These are phyloP conservation scores for Valencia hispanica DNA, from an alignment of 2,797 vertebrate genomes.

Conservation along the genomic window DNA sequence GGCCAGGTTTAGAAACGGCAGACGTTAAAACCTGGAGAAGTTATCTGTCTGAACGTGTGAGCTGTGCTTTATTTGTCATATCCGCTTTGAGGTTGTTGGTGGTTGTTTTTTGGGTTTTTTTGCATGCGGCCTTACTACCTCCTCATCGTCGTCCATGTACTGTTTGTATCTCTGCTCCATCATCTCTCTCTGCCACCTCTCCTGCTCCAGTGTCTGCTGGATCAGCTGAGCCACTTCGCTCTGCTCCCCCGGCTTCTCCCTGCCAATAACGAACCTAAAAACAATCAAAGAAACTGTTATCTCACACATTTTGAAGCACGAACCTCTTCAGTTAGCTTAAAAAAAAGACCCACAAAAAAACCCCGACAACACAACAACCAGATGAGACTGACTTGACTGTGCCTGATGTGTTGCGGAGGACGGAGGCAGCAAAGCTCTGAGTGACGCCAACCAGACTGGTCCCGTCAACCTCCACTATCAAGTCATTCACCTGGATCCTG, in stretches of 20 bases:
- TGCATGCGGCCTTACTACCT: slow-evolving; percentile 59
- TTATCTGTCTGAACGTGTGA: background rate
- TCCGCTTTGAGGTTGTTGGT: background rate
- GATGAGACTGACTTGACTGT: slow-evolving; percentile 83
- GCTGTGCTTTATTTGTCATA: background rate
- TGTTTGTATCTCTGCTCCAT: slow-evolving; percentile 96
- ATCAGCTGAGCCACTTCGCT: slow-evolving; percentile 98
- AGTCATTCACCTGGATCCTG: slow-evolving; percentile 96
- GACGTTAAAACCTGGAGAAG: background rate
- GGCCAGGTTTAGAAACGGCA: background rate
- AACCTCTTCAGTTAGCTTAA: background rate
- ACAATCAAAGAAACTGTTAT: background rate
- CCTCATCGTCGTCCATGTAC: slow-evolving; percentile 91
- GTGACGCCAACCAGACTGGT: slow-evolving; percentile 96
- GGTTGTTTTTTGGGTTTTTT: too few relatives aligned
- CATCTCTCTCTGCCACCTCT: slow-evolving; percentile 96
- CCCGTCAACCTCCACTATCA: slow-evolving; percentile 95
- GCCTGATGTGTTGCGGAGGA: slow-evolving; percentile 94
- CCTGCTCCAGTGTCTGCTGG: slow-evolving; percentile 97
- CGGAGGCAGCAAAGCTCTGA: slow-evolving; percentile 93
- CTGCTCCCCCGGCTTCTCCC: slow-evolving; percentile 96
- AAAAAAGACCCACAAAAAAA: too few relatives aligned
- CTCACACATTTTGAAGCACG: background rate
- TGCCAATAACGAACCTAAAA: slow-evolving; percentile 92
- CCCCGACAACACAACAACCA: too few relatives aligned